Evolutionary conservation across 2,888 invertebrate species (phyloP), one percentile per base, ranked within the genome.

Genomic region (Ichneumoninae sp.): DNA sequence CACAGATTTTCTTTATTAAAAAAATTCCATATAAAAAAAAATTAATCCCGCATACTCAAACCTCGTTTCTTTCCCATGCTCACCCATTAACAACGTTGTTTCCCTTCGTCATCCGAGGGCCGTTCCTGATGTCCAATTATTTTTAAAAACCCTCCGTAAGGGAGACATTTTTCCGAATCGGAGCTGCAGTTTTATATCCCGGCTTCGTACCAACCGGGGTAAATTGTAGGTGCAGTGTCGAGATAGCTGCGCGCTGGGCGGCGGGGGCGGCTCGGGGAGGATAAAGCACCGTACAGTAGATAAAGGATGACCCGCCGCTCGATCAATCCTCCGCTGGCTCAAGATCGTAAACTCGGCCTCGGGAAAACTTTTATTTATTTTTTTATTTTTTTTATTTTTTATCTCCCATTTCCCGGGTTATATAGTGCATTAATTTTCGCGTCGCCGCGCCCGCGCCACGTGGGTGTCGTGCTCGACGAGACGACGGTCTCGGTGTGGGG

Each of bases 291-390:
- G 26, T 70, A 16, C 62, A 54, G 19, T 50, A 47, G 83, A 80
- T 83, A 80, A 76, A 80, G 76, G 76, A 83, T 44, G 77, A 77
- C 47, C 68, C 70, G 7, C 16, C 72, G 72, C 68, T 62, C 72
- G 60, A 83, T 83, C 83, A 75, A 77, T 80, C 72, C 76, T 80
- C 76, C 72, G 52, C 40, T 16, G 50, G 72, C 66, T 72, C 26
- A 50, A 77, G 52, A 80, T 83, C 83, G 83, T 83, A 83, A 77
- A 80, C 72, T 68, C 62, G 33, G 65, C 80, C 80, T 52, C 47
- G 75, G 33, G 7, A 47, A 44, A 40, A 22, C 50, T 50, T 79
- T 50, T 26, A 7, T 68, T 54, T 78, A 0, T 33, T 47, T n/a
- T 66, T 66, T 62, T 33, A 33, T 33, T 22, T 60, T 62, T 36